Evolutionary conservation across 1,140 invertebrate genomes (phyloP), one percentile per base, ranked within the genome.

Genomic region (Saccostrea cuccullata): DNA sequence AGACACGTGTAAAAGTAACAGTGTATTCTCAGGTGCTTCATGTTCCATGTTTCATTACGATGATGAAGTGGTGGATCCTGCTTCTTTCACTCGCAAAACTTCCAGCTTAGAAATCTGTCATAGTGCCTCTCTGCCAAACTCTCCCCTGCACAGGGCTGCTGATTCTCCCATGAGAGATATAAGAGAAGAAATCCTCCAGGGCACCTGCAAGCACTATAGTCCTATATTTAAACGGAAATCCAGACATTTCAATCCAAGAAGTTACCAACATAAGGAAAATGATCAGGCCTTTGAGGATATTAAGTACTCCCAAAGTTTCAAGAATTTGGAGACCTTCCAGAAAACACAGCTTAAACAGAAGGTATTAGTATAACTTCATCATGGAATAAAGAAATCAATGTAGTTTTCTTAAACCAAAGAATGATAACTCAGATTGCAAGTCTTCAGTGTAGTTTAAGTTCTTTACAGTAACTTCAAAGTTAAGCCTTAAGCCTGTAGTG

Each of bases 281-380:
- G 96, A 90, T 6, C 96, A 26, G 95, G 96, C 86, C 96, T 96
- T 93, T 40, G 88, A 93, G 40, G 94, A 95, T 84, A 92, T 94
- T 15, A 97, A 94, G 94, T 97, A 94, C 92, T 95, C 89, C 95
- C 90, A 96, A 88, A 97, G 97, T 95, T 98, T 98, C 93, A 96
- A 97, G 88, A 97, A 99, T 95, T 96, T 99, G 86, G 98, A 99
- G 95, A 98, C 97, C 83, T 98, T 99, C 94, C 98, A 99, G 94
- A 99, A 99, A 95, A 97, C 98, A 64, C 98, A 98, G 93, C 96
- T 99, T 56, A 96, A 97, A 91, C 98, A 99, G 94, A 98, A 99
- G 97, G 98, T 98, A 94, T 40, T 2, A 47, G 47, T 47, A 47
- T 47, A 2, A 47, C 5, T 47, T 47, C 47, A 47, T 47, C 6